Base-by-base conservation (phyloP, 2,113 vertebrate genomes). In the Epinephelus fuscoguttatus region DNA sequence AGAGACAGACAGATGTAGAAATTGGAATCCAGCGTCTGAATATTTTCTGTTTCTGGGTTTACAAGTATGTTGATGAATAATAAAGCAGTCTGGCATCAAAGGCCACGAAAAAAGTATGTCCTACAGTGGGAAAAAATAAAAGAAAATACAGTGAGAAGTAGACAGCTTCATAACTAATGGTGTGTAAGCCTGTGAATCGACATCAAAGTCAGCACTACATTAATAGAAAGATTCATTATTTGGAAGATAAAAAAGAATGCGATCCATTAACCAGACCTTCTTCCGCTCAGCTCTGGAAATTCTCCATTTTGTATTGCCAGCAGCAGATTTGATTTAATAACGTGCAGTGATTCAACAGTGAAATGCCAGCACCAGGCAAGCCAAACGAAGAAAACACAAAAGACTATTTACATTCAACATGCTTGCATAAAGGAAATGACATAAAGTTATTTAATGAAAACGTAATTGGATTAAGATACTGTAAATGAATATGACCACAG, bases 301-400 rank as follows among this genome's bases (percentile, higher is more conserved):
- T 88, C 76, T 91, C 85, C 78, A 75, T 87, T 91, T 89, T 87
- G 83, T 87, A 73, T 71, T 71, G 82, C 92, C 84, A 81, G 90
- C 81, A 87, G 86, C 83, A 66, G 42, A 79, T 86, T 83, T 88
- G 84, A 91, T 91, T 90, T 89, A 93, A 91, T 86, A 86, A 86
- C 80, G 73, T 85, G 83, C 14, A 15, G 71, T 77, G 70, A 89
- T 90, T 90, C 82, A 84, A 86, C 74, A 37, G 0, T 14, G 77
- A 84, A 82, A 91, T 73, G 42, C 56, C 82, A 80, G 55, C 59
- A 53, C 60, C n/a, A 50, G 60, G 45, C 17, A 70, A 47, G 23
- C 30, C 40, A 75, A 76, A 61, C 0, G 19, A 73, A 42, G 70
- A 83, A 79, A 88, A 81, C 75, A 82, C 47, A 74, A 10, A 75